A percentile compares a stretch with the other conserved stretches of the same genome.
These are phyloP conservation scores for Ecliptopera silaceata DNA, from an alignment of 2,888 invertebrate genomes.

Conservation along the genomic window DNA sequence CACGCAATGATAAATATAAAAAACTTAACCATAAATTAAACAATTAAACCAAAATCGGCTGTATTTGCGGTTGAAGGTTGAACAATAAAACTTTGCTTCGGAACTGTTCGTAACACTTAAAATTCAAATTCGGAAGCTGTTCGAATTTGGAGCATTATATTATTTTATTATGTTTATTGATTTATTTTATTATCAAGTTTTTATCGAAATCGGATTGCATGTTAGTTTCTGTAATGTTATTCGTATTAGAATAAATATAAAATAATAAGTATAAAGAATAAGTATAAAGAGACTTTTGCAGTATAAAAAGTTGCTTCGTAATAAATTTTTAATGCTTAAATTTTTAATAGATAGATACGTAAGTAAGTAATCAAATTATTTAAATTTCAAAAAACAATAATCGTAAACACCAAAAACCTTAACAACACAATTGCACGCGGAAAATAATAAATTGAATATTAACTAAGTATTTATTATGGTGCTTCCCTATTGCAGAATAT, in stretches of 20 bases:
- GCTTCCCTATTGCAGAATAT: constrained; percentile 16
- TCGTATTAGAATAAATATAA: too few species aligned
- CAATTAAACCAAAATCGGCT: neutral
- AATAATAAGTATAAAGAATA: too few species aligned
- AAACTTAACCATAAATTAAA: constrained; percentile 11
- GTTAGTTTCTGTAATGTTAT: too few species aligned
- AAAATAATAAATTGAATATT: neutral
- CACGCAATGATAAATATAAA: constrained; percentile 26
- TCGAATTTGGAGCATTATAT: neutral
- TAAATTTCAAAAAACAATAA: neutral
- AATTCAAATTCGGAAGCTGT: constrained; percentile 21
- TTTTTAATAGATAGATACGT: too few species aligned
- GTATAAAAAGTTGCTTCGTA: too few species aligned
- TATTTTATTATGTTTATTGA: neutral
- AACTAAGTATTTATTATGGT: constrained; percentile 3
- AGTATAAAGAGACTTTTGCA: too few species aligned
- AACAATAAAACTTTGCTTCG: constrained; percentile 16
- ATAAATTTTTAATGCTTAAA: too few species aligned
- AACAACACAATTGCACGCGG: constrained; percentile 9
- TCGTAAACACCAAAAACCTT: constrained; percentile 6
- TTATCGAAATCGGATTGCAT: too few species aligned
- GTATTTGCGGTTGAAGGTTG: constrained; percentile 13
- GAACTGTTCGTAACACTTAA: constrained; percentile 5
- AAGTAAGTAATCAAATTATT: too few species aligned
- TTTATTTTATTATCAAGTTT: neutral